Evolutionary conservation across 2,888 invertebrate species (phyloP).

Genomic region (Phlogophora meticulosa): DNA sequence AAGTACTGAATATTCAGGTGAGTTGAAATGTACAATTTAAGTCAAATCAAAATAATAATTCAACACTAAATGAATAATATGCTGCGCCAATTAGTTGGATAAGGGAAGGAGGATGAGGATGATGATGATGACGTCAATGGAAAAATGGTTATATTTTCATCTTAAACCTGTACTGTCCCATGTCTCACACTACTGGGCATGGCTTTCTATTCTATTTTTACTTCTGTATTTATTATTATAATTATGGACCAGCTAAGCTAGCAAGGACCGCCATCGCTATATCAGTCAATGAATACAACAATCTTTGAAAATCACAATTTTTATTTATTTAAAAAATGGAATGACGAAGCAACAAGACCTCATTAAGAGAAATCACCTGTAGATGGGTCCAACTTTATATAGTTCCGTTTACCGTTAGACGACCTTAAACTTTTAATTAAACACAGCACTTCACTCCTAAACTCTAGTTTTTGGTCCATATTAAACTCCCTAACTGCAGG

Average conservation of each 20-base stretch:
- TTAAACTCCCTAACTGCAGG: conserved; percentile 82
- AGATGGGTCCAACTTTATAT: conserved; percentile 67
- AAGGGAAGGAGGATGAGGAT: not conserved
- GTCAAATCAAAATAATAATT: no score
- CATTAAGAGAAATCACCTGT: conserved; percentile 61
- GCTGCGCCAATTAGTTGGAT: no score
- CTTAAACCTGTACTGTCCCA: not conserved
- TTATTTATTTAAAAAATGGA: conserved; percentile 62
- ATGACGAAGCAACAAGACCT: conserved; percentile 33
- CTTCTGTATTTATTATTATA: not conserved
- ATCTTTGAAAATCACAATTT: conserved; percentile 24
- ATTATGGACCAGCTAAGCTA: not conserved
- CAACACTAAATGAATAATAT: no score
- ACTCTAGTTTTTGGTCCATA: conserved; percentile 83
- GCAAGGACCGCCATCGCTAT: not conserved
- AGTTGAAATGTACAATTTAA: no score
- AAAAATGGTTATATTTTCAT: not conserved
- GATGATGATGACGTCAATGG: not conserved
- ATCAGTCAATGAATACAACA: conserved; percentile 28
- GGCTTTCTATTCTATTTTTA: not conserved
- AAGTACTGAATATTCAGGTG: not conserved
- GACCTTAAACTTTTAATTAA: conserved; percentile 79
- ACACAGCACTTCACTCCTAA: conserved; percentile 79
- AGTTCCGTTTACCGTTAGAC: conserved; percentile 55
- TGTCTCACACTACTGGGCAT: not conserved